These are phyloP conservation scores for Tridacna crocea DNA, from an alignment of 2,888 invertebrate genomes.

Conservation along the genomic window DNA sequence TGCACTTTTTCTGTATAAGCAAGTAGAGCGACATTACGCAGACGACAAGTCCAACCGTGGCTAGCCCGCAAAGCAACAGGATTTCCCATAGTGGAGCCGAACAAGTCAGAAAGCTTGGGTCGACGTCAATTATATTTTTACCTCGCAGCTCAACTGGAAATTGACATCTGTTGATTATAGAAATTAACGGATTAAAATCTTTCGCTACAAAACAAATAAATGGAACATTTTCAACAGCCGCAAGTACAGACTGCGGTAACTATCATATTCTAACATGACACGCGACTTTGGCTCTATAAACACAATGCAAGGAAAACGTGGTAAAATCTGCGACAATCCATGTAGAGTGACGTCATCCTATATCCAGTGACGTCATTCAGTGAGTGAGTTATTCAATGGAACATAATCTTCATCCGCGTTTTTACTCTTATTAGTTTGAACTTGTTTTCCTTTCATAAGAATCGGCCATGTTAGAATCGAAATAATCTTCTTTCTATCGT, in stretches of 20 bases:
- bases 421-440: too few species aligned
- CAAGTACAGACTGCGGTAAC: background rate
- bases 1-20: constrained; percentile 10
- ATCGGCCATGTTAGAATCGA: too few species aligned
- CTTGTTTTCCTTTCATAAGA: too few species aligned
- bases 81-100: constrained; percentile 19
- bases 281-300: too few species aligned
- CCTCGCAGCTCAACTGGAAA: constrained; percentile 22
- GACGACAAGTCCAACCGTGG: constrained; percentile 8
- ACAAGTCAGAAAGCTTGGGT: constrained; percentile 24
- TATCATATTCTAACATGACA: background rate
- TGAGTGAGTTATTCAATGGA: too few species aligned
- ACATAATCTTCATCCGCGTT: too few species aligned
- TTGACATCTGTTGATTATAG: constrained; percentile 25
- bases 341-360: too few species aligned
- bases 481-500: too few species aligned
- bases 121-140: constrained; percentile 19
- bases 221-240: background rate
- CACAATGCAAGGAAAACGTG: too few species aligned
- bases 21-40: background rate
- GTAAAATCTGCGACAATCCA: too few species aligned
- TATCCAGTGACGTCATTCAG: too few species aligned
- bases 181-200: background rate
- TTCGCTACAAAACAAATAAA: too few species aligned
- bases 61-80: constrained; percentile 9